Evolutionary conservation across 2,113 vertebrate genomes (phyloP), one percentile per base, ranked within the genome.

Genomic region (Synodontis membranacea): DNA sequence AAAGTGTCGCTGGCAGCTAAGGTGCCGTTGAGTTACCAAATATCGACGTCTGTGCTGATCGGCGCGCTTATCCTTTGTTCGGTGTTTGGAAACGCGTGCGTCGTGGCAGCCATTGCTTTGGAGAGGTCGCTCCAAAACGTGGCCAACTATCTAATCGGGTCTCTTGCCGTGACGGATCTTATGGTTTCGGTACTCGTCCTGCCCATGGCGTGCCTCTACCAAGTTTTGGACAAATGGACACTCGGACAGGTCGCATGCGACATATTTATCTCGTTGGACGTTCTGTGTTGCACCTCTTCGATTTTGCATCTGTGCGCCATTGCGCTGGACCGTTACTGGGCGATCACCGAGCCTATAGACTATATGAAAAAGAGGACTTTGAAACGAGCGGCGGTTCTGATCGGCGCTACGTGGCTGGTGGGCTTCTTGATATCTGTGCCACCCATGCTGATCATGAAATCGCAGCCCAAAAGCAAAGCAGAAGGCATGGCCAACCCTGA

Each of bases 161-260:
- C 98, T 0, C 95, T 99, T 90, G 98, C 98, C 0, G 96, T 99
- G 84, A 97, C 98, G 31, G 98, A 99, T 92, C 95, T 99, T 89
- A 97, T 98, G 98, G 98, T 99, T 86, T 99, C 98, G n/a, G 97
- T 99, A 90, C 93, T 99, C 84, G 98, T 99, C 87, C 93, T 99
- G 91, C 98, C 98, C 86, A 99, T 99, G 97, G 98, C 98, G 10
- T 97, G 97, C 21, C 94, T 98, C n/a, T 97, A 99, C 93, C 98
- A 99, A 92, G 97, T 99, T 64, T 92, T 99, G 87, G 97, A 98
- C 94, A 96, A 96, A 83, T 99, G 98, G 98, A 98, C 97, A 1
- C 96, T 99, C 39, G 98, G 98, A 0, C 96, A 97, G 90, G 93
- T 97, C 72, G 96, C 95, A 39, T 99, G 98, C 88, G 97, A 99